Percentiles rank a stretch among this genome's conserved stretches.
phyloP scores from a whole-genome alignment of 2,888 invertebrate species.

The Apantesis nais region DNA sequence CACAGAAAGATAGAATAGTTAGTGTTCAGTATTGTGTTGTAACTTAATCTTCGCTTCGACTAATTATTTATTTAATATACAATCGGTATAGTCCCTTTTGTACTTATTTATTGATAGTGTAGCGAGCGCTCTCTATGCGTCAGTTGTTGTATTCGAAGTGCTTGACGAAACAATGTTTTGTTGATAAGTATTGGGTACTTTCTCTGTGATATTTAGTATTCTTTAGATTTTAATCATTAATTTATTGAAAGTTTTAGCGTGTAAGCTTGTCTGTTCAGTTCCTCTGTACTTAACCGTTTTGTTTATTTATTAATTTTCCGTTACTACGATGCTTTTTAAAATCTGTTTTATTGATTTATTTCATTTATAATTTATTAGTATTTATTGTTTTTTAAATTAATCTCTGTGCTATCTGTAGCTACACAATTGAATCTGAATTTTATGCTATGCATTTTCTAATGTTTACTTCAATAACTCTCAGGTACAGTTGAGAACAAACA shows the following conservation, averaged over 20 bases:
- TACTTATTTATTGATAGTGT: constrained; percentile 62
- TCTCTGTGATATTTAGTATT: constrained; percentile 86
- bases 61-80: constrained; percentile 53
- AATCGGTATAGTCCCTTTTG: constrained; percentile 56
- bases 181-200: constrained; percentile 85
- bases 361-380: constrained; percentile 52
- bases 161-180: constrained; percentile 79
- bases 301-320: constrained; percentile 53
- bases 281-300: constrained; percentile 60
- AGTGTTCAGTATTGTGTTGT: constrained; percentile 45
- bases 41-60: constrained; percentile 42
- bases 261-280: constrained; percentile 74
- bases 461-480: constrained; percentile 40
- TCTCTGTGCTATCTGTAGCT: constrained; percentile 55
- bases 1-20: constrained; percentile 48
- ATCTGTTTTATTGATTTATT: constrained; percentile 52
- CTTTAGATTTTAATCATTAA: constrained; percentile 79
- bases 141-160: constrained; percentile 65
- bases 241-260: constrained; percentile 77
- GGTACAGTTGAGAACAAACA: not conserved
- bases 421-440: constrained; percentile 49
- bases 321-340: constrained; percentile 48
- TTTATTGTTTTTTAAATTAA: constrained; percentile 48
- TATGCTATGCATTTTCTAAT: constrained; percentile 56
- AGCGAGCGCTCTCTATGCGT: constrained; percentile 61